A percentile compares a stretch with the other conserved stretches of the same genome.
Conservation (phyloP, 2,888 invertebrate species). For the Tetrapedia diversipes region DNA sequence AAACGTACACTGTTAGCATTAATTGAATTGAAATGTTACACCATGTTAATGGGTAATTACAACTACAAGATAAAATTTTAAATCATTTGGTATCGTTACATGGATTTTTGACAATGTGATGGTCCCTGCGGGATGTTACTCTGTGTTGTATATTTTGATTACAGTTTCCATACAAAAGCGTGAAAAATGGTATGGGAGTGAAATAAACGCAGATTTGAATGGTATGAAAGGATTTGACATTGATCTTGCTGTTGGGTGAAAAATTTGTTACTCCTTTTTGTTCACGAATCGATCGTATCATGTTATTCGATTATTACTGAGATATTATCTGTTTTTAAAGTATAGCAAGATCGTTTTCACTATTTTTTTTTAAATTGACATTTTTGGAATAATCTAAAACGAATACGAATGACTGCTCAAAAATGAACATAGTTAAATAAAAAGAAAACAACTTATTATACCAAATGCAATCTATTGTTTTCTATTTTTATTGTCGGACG, state of each 20-base stretch:
- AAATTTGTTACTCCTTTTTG: conserved; percentile 7
- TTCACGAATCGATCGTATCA: conserved; percentile 28
- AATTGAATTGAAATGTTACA: conserved; percentile 36
- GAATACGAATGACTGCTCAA: conserved; percentile 28
- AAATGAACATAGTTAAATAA: conserved; percentile 24
- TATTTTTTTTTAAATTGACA: conserved; percentile 39
- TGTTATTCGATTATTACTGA: conserved; percentile 24
- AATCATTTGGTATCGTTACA: conserved; percentile 51
- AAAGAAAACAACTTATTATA: neutral
- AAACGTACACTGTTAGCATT: conserved; percentile 10
- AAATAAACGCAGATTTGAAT: conserved; percentile 8
- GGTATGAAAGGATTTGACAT: conserved; percentile 2
- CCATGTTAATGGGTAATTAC: conserved; percentile 45
- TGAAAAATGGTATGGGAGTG: conserved; percentile 19
- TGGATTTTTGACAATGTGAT: conserved; percentile 63
- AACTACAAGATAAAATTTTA: conserved; percentile 51
- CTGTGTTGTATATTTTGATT: conserved; percentile 47
- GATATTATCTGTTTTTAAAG: conserved; percentile 18
- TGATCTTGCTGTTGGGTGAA: neutral
- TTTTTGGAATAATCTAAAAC: conserved; percentile 6
- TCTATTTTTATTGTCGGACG: conserved; percentile 34
- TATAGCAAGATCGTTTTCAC: conserved; percentile 18
- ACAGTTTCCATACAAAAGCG: conserved; percentile 54
- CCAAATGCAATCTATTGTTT: neutral
- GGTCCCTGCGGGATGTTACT: conserved; percentile 75